A percentile compares a stretch with the other conserved stretches of the same genome.
phyloP scores from a whole-genome alignment of 2,797 vertebrate species.

The Halcyon badia region DNA sequence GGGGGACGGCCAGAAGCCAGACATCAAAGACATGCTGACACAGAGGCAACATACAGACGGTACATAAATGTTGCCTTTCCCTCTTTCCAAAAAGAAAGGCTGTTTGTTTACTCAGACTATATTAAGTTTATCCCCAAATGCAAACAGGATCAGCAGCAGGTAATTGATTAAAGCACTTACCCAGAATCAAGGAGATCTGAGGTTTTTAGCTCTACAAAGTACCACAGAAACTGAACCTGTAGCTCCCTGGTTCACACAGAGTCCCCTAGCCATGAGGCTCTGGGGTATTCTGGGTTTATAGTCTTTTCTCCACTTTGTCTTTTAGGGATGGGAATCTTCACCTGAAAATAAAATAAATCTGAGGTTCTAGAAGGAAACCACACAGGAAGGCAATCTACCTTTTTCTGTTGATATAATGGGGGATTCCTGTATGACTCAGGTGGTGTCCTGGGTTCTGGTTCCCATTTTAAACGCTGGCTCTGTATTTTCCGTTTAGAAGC shows the following conservation, averaged over 20 bases:
- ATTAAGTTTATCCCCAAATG: not conserved
- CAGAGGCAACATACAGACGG: not conserved
- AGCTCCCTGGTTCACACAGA: not conserved
- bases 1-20: not conserved
- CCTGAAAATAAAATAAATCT: not conserved
- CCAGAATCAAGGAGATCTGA: rapidly evolving
- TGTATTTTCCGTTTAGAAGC: not conserved
- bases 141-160: not conserved
- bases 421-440: not conserved
- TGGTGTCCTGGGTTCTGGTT: not conserved
- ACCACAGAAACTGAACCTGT: not conserved
- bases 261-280: not conserved
- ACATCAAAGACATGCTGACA: not conserved
- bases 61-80: not conserved
- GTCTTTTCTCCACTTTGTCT: not conserved
- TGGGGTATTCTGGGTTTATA: not conserved
- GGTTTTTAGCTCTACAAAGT: not conserved
- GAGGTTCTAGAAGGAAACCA: not conserved
- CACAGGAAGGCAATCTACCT: not conserved
- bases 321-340: not conserved
- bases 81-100: not conserved
- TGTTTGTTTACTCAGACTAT: not conserved
- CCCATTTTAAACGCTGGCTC: not conserved
- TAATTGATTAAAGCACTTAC: not conserved
- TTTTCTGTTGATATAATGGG: not conserved